Base-by-base conservation (phyloP, 2,888 invertebrate species). In the Sinelater perroti region DNA sequence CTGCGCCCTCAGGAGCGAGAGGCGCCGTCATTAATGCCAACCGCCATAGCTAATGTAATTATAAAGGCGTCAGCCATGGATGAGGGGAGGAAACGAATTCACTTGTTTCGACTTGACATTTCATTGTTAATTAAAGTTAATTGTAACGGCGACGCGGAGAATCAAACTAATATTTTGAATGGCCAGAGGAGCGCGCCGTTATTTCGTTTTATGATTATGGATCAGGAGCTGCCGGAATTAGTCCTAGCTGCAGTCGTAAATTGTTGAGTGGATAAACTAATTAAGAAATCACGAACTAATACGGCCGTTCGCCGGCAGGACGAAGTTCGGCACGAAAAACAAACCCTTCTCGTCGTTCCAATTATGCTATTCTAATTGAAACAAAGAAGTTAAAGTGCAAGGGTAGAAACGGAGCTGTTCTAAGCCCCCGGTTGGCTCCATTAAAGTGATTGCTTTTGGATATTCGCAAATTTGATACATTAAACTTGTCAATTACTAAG, bases 51-150 rank as follows among this genome's bases (percentile, higher is more conserved):
- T 61, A 61, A 61, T 54, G 57, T 61, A 61, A 61, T 61, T 61
- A 61, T 61, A 35, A 56, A 60, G 56, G 60, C 56, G 60, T 55
- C 52, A 51, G 60, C 50, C 50, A 58, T 53, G 46, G 60, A 51
- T 51, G 50, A 57, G 51, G 60, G 58, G 64, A 38, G 50, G 60
- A 44, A 62, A 61, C 62, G 60, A 65, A 66, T 66, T 64, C 62
- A 65, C 65, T 66, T 64, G 67, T 66, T 67, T 60, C 63, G 61
- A 66, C 64, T 62, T 60, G 67, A 63, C 64, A 65, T 61, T 61
- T 64, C 67, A 65, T 65, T 67, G 67, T 67, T 69, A 69, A 69
- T 67, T 69, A 69, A 67, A 69, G 64, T 66, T 69, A 69, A 69
- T 69, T 67, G 68, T 66, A 67, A 67, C 66, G 67, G 67, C 66